phyloP scores from a whole-genome alignment of 1,140 invertebrate genomes.

The Medauroidea extradentata region DNA sequence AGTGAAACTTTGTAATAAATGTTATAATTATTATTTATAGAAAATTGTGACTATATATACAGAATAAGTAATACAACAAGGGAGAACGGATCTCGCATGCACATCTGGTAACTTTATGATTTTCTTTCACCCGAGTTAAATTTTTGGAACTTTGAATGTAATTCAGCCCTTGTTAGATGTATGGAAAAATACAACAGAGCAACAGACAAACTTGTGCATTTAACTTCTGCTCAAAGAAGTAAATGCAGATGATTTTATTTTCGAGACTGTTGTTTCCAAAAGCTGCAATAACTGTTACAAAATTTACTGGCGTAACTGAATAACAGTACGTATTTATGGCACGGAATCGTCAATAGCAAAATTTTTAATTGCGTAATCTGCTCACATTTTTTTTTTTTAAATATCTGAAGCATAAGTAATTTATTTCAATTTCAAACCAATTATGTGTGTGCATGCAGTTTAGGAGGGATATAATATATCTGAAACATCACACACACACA shows the following conservation, averaged over 20 bases:
- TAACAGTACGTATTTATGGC: not conserved
- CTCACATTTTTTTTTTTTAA: not conserved
- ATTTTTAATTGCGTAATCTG: not conserved
- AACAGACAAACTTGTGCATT: no score
- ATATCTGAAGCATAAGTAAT: not conserved
- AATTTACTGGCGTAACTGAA: not conserved
- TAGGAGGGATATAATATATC: slow-evolving; percentile 21
- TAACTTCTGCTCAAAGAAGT: no score
- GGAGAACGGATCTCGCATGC: slow-evolving; percentile 16
- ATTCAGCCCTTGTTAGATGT: slow-evolving; percentile 15
- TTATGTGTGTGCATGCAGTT: slow-evolving; percentile 10
- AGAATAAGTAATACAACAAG: slow-evolving; percentile 11
- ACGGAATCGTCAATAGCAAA: not conserved
- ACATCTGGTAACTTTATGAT: slow-evolving; percentile 11
- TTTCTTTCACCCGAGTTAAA: slow-evolving; percentile 22
- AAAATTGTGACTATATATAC: slow-evolving; percentile 18
- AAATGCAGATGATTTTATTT: no score
- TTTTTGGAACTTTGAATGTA: slow-evolving; percentile 19
- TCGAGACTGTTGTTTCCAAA: no score
- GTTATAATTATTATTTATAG: slow-evolving; percentile 13
- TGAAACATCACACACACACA: slow-evolving; percentile 22
- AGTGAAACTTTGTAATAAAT: slow-evolving; percentile 17
- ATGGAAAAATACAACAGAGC: not conserved
- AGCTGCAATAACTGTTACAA: no score
- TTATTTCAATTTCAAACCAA: slow-evolving; percentile 4